Evolutionary conservation across 2,113 vertebrate species (phyloP), one percentile per base, ranked within the genome.

Genomic region (Eclectus roratus): DNA sequence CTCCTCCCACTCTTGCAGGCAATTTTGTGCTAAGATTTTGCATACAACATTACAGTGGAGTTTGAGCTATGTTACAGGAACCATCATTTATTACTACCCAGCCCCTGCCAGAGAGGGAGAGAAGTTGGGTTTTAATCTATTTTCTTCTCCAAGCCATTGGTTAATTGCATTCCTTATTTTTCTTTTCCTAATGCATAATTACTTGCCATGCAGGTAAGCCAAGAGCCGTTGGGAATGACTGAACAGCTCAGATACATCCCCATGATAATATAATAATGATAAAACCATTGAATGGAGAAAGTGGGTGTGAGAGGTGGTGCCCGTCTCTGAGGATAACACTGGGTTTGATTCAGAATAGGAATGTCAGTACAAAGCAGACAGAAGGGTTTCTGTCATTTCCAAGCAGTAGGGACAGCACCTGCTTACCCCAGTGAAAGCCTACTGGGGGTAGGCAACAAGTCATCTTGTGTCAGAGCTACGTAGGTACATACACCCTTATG

Each of bases 1-100:
- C 56, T 60, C 89, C 96, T 96, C 89, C 83, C 43, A 76, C 43
- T 90, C 91, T 84, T 66, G 69, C 46, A 95, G 88, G 61, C 85
- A 92, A 60, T 80, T 91, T 43, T 76, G 33, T 79, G 69, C 84
- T 73, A 53, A 72, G 72, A 28, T 60, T 94, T 95, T 88, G 80
- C 82, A 73, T 83, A 41, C 82, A 69, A 35, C n/a, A 76, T 91
- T 82, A 72, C 66, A 82, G 56, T 65, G 71, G 52, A 72, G 60
- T 70, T 89, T 21, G 52, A 79, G 85, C 65, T 88, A 4, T 41
- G 11, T 41, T 56, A 63, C 55, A 78, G 50, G 56, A 94, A 31
- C 82, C 64, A 28, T 55, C 52, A 27, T 68, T 94, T 91, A 87
- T 95, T 93, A n/a, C 50, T 50, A 25, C 46, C 29, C 33, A 58